These are phyloP conservation scores for Bugula neritina DNA, from an alignment of 2,888 invertebrate genomes.

Conservation along the genomic window DNA sequence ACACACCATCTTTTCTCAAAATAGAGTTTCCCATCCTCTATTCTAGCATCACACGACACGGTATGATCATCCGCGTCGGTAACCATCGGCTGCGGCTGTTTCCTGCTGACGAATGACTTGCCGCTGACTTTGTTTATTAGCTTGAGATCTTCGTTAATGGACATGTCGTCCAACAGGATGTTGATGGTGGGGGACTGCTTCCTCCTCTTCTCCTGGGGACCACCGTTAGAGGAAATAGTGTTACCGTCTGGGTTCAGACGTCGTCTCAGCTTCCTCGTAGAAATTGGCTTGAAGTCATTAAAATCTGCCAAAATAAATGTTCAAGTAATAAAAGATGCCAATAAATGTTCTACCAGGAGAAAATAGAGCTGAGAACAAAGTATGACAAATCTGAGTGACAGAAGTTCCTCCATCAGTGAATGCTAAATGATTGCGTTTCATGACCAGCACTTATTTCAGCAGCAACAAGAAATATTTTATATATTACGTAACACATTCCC, in stretches of 20 bases:
- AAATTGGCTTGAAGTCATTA: slow-evolving; percentile 72
- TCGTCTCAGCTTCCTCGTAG: slow-evolving; percentile 83
- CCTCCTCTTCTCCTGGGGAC: slow-evolving; percentile 72
- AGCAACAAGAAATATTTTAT: too few relatives aligned
- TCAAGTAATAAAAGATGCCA: too few relatives aligned
- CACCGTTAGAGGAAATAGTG: background rate
- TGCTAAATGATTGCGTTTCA: too few relatives aligned
- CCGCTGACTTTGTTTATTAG: slow-evolving; percentile 62
- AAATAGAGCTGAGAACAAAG: too few relatives aligned
- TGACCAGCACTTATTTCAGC: too few relatives aligned
- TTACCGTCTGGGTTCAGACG: slow-evolving; percentile 65
- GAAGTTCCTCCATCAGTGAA: too few relatives aligned
- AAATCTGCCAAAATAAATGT: slow-evolving; percentile 50
- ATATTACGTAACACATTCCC: too few relatives aligned
- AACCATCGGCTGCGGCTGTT: slow-evolving; percentile 27
- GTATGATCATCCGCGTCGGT: background rate
- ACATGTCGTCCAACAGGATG: slow-evolving; percentile 78
- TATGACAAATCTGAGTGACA: too few relatives aligned
- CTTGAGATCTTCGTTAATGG: slow-evolving; percentile 78
- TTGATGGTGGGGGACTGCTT: slow-evolving; percentile 68
- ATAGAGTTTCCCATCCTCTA: slow-evolving; percentile 87
- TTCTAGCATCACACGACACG: slow-evolving; percentile 66
- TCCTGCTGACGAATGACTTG: slow-evolving; percentile 44
- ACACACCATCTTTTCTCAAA: slow-evolving; percentile 82
- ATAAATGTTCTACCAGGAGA: too few relatives aligned